Base-by-base conservation (phyloP, 2,888 invertebrate species). In the Chorisops tibialis region DNA sequence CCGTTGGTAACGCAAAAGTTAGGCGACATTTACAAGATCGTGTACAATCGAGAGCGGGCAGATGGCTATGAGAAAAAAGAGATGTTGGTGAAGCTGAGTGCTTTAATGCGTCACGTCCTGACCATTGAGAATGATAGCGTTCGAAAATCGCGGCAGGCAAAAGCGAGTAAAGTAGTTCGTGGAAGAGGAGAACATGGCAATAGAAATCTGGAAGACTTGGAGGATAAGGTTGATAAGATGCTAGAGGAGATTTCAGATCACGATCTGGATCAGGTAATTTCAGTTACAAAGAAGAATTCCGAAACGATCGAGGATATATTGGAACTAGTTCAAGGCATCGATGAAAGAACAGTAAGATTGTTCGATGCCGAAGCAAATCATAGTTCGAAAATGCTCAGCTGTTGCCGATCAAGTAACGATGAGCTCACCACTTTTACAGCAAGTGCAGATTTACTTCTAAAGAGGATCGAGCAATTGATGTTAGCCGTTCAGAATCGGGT, bases 371-470 rank as follows among this genome's bases (percentile, higher is more conserved):
- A 69, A 19, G 64, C 66, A 7, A 65, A 68, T 52, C 67, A 71
- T 41, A 67, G 68, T 35, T 63, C 67, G 11, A 68, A 68, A 24
- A 59, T 73, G 50, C 63, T 71, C 24, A 69, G 68, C 39, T 72
- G 70, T 51, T 76, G 74, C 60, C 69, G 71, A 51, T 68, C 70
- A 9, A 70, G 73, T 14, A 70, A 71, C 16, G 70, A 70, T 59
- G 73, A 75, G 64, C 49, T 77, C 3, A 68, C 70, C 4, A 70
- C 73, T n/a, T 74, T 74, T 62, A 73, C 75, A 0, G 72, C 70
- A 65, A 75, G 73, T 65, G 72, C 75, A 2, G 74, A 74, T 66
- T 65, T 71, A 56, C 45, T 77, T 22, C 64, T 78, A 37, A 75
- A 76, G 61, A 72, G 72, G 39, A 70, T 74, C 35, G 75, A 75